Evolutionary conservation across 2,888 invertebrate species (phyloP), one percentile per base, ranked within the genome.

Genomic region (Tenthredo livida): DNA sequence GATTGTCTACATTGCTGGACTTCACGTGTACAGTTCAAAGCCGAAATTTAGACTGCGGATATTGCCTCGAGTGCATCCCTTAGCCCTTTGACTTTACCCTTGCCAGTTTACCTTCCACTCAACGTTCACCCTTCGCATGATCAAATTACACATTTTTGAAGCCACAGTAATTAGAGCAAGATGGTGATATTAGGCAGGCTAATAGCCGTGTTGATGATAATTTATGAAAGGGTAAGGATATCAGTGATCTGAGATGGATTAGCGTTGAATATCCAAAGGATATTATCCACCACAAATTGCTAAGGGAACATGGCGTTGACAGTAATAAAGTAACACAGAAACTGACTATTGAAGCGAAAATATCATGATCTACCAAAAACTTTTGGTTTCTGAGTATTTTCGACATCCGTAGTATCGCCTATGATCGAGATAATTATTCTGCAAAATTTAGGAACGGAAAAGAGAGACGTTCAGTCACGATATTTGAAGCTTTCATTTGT

Each of bases 91-190:
- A 21, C 72, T 37, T 73, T 4, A 40, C 72, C 40, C 72, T 37
- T 21, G 72, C 40, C 72, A 37, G 40, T 17, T 40, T 43, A 73
- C 37, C 40, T 43, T 40, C 21, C 40, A 37, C 72, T 2, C 72
- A 67, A 29, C 72, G 17, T 40, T 73, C n/a, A 43, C 21, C 72
- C 72, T 73, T 40, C 5, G 72, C 43, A 73, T 73, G 33, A 40
- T 37, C 43, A 40, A 40, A 73, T 73, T 40, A 37, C 37, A 40
- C n/a, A 40, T 37, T 73, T 73, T 73, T 40, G 21, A 21, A 67
- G 67, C 40, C 29, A 9, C 61, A 17, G 6, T 67, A 29, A 29
- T 29, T 33, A 17, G 15, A 29, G 15, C 29, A 67, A 29, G 29
- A 12, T 65, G 65, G 29, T 17, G 29, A 12, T 21, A 67, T 12